Evolutionary conservation across 2,113 vertebrate species (phyloP).

Genomic region (Megalops atlanticus): DNA sequence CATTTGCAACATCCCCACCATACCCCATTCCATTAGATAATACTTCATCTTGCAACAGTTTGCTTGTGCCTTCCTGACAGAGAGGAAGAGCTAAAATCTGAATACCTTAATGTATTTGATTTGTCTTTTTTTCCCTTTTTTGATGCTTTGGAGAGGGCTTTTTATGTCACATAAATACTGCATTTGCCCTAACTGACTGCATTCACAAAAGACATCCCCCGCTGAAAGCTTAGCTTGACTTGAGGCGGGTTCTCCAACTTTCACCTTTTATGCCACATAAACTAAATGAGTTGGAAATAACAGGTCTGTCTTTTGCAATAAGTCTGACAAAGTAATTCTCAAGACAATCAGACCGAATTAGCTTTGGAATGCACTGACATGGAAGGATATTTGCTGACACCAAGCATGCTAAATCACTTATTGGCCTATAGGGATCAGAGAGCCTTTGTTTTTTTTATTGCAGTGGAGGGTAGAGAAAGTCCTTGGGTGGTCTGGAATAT

Average conservation of each 20-base stretch:
- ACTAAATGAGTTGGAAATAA: conserved; percentile 70
- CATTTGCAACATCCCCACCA: conserved; percentile 63
- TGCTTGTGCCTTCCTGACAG: conserved; percentile 60
- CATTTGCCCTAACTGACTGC: conserved; percentile 50
- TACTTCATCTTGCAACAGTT: conserved; percentile 54
- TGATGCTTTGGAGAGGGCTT: conserved; percentile 50
- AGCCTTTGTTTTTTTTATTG: conserved; percentile 39
- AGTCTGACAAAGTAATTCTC: conserved; percentile 60
- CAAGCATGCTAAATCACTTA: conserved; percentile 64
- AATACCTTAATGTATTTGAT: conserved; percentile 56
- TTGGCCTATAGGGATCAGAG: conserved; percentile 39
- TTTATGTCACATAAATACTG: conserved; percentile 58
- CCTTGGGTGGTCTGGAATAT: conserved; percentile 48
- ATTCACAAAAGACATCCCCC: conserved; percentile 53
- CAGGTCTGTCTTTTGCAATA: conserved; percentile 60
- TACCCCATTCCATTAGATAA: conserved; percentile 54
- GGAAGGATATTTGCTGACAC: conserved; percentile 71
- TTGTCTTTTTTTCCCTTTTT: conserved; percentile 45
- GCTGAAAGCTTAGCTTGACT: conserved; percentile 52
- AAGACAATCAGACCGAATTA: conserved; percentile 63
- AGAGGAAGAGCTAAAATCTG: conserved; percentile 54
- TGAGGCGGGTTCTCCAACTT: conserved; percentile 44
- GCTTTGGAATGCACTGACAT: conserved; percentile 68
- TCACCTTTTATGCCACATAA: conserved; percentile 41
- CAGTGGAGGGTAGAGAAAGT: conserved; percentile 14